Conservation (phyloP, 2,113 vertebrate species). For the Murina feae region DNA sequence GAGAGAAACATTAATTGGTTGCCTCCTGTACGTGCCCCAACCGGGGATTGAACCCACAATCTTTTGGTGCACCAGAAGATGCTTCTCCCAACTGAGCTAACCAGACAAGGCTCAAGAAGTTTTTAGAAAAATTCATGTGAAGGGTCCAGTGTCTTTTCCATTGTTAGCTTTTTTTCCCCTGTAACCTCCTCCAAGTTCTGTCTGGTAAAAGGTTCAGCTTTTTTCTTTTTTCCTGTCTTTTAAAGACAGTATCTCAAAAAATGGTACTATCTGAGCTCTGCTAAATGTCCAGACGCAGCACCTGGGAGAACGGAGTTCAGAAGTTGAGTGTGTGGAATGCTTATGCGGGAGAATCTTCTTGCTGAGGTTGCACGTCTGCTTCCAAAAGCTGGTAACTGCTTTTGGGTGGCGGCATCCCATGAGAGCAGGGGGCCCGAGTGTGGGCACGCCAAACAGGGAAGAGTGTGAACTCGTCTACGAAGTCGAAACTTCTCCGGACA, state of each 20-base stretch:
- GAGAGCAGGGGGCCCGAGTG: conserved; percentile 12
- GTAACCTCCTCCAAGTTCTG: not conserved
- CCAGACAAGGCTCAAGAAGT: not conserved
- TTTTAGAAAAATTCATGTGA: not conserved
- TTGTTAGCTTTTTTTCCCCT: not conserved
- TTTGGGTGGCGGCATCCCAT: conserved; percentile 4
- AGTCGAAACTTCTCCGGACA: not conserved
- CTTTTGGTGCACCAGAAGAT: not conserved
- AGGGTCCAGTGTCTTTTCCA: not conserved
- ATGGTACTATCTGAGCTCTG: conserved; percentile 48
- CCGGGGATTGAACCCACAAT: not conserved
- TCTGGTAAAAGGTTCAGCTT: conserved; percentile 17
- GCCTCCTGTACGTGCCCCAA: not conserved
- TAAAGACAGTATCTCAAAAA: conserved; percentile 34
- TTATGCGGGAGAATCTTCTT: conserved; percentile 68
- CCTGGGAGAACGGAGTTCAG: conserved; percentile 59
- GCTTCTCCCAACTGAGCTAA: not conserved
- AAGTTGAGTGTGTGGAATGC: conserved; percentile 67
- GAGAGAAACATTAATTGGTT: not conserved
- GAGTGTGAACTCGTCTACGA: conserved; percentile 31
- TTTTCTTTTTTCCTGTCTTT: not conserved
- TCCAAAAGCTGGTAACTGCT: conserved; percentile 33
- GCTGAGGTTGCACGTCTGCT: conserved; percentile 62
- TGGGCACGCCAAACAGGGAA: not conserved
- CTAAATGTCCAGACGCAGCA: conserved; percentile 49